phyloP scores from a whole-genome alignment of 2,113 vertebrate genomes.

The Epinephelus fuscoguttatus region DNA sequence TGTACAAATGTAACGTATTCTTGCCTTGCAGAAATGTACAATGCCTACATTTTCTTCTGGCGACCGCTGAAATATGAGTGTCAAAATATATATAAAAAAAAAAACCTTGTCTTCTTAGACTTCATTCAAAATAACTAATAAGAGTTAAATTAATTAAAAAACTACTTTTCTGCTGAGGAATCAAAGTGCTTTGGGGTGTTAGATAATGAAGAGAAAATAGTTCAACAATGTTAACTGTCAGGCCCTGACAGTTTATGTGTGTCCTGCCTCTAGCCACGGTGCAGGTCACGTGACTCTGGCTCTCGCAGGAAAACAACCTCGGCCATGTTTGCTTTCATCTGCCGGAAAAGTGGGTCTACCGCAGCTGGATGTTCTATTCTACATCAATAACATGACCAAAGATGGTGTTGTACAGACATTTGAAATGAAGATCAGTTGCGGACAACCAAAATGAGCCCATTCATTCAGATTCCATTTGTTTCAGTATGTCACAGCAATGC shows the following conservation, averaged over 20 bases:
- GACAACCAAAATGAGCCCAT: background rate
- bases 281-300: conserved; percentile 49
- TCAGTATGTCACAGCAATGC: background rate
- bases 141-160: too few relatives aligned
- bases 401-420: background rate
- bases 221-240: conserved; percentile 25
- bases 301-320: conserved; percentile 20
- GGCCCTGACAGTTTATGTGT: conserved; percentile 8
- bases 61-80: too few relatives aligned
- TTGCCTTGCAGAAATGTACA: too few relatives aligned
- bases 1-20: too few relatives aligned
- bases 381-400: background rate
- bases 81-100: too few relatives aligned
- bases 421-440: background rate
- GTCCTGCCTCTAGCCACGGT: background rate
- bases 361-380: background rate
- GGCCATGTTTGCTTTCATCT: conserved; percentile 20
- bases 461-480: background rate
- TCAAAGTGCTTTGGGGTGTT: background rate
- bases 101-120: too few relatives aligned
- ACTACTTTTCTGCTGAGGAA: background rate
- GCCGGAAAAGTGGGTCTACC: conserved; percentile 7
- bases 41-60: too few relatives aligned
- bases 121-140: too few relatives aligned
- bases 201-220: background rate